Evolutionary conservation across 1,140 invertebrate species (phyloP).

Genomic region (Thalassaphorura encarpata): DNA sequence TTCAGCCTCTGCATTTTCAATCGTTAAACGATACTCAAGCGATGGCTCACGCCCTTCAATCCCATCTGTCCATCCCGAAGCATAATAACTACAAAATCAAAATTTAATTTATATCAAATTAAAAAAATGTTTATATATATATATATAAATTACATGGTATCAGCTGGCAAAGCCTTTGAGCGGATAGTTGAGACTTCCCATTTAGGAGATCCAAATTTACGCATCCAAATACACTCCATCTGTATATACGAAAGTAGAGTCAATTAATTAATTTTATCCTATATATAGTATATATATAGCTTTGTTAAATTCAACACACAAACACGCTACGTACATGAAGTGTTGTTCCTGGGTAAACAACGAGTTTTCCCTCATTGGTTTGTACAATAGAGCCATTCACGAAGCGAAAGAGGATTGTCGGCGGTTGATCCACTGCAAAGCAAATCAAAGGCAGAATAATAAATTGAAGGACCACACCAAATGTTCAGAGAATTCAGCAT

Average conservation of each 20-base stretch:
- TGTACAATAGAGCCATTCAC: slow-evolving; percentile 71
- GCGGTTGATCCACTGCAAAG: slow-evolving; percentile 64
- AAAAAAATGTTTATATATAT: not conserved
- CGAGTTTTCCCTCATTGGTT: slow-evolving; percentile 69
- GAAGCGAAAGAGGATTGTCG: slow-evolving; percentile 71
- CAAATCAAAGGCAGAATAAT: too few relatives aligned
- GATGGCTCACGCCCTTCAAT: slow-evolving; percentile 65
- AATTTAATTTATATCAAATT: not conserved
- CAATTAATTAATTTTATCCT: too few relatives aligned
- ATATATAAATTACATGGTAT: not conserved
- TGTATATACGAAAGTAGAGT: too few relatives aligned
- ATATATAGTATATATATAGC: too few relatives aligned
- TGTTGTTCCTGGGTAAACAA: slow-evolving; percentile 72
- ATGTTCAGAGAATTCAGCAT: too few relatives aligned
- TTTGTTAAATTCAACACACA: too few relatives aligned
- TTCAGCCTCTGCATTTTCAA: slow-evolving; percentile 61
- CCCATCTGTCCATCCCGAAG: slow-evolving; percentile 55
- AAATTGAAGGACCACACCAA: too few relatives aligned
- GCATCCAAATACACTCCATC: slow-evolving; percentile 76
- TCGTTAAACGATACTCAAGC: slow-evolving; percentile 68
- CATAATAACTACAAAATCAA: not conserved
- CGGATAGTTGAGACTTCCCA: slow-evolving; percentile 48
- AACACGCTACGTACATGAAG: slow-evolving; percentile 76
- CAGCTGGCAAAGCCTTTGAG: too few relatives aligned
- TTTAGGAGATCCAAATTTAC: slow-evolving; percentile 68